Evolutionary conservation across 2,113 vertebrate species (phyloP).

Genomic region (Barnardius zonarius): DNA sequence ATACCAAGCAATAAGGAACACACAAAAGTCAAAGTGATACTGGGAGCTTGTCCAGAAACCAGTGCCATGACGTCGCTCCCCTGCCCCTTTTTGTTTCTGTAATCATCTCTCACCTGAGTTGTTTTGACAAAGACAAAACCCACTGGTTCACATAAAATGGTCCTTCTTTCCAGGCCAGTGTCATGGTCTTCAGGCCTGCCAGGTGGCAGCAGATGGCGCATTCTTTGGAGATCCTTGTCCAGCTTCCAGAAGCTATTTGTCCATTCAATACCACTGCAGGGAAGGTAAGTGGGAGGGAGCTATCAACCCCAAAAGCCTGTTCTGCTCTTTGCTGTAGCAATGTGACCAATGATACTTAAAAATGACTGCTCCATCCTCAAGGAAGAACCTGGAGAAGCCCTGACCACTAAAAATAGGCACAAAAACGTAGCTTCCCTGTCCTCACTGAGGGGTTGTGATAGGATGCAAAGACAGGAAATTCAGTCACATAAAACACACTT

Average conservation of each 20-base stretch:
- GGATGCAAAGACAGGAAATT: background rate
- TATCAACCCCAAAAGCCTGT: background rate
- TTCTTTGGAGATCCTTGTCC: conserved; percentile 87
- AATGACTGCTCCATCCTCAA: background rate
- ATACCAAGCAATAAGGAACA: background rate
- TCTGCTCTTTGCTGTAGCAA: background rate
- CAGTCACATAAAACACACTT: background rate
- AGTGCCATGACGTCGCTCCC: background rate
- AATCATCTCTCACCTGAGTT: background rate
- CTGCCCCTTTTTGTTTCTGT: background rate
- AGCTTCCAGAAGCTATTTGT: conserved; percentile 84
- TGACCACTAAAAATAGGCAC: background rate
- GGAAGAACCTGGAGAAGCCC: background rate
- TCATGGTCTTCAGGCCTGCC: conserved; percentile 87
- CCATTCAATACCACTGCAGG: conserved; percentile 86
- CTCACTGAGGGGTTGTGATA: background rate
- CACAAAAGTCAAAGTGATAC: background rate
- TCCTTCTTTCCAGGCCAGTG: conserved; percentile 78
- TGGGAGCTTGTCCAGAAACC: background rate
- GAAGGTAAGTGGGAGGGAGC: conserved; percentile 76
- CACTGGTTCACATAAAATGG: background rate
- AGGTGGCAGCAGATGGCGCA: conserved; percentile 77
- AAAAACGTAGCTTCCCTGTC: background rate
- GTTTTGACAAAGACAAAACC: background rate
- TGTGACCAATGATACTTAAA: background rate